Conservation (phyloP, 2,797 vertebrate species). For the Brachyalestes nurse region DNA sequence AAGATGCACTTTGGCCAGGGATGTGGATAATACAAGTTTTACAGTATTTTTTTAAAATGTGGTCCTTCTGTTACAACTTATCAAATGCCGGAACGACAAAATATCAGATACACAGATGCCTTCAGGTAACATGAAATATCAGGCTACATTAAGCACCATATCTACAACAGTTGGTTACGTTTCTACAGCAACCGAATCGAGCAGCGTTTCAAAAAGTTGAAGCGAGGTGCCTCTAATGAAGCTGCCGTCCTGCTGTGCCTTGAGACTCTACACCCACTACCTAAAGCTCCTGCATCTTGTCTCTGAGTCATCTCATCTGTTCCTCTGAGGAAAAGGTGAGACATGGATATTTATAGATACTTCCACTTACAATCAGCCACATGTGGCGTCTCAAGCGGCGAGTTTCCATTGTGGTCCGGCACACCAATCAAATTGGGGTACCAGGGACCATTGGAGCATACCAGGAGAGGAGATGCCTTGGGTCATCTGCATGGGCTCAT, state of each 20-base stretch:
- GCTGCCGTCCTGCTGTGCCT: slow-evolving; percentile 2
- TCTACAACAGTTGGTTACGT: slow-evolving; percentile 21
- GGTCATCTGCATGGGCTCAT: slow-evolving; percentile 49
- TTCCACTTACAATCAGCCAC: slow-evolving; percentile 32
- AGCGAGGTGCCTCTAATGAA: slow-evolving; percentile 19
- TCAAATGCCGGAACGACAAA: too few relatives aligned
- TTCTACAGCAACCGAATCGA: neutral
- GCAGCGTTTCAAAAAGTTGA: slow-evolving; percentile 5
- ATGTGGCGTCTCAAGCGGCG: neutral
- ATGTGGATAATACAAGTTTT: too few relatives aligned
- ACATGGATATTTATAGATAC: slow-evolving; percentile 36
- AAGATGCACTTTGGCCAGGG: too few relatives aligned
- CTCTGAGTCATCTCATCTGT: slow-evolving; percentile 38
- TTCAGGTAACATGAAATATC: neutral
- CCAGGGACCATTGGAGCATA: slow-evolving; percentile 44
- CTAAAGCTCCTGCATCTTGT: slow-evolving; percentile 13
- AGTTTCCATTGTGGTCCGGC: slow-evolving; percentile 18
- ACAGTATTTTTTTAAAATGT: too few relatives aligned
- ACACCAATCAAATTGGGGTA: slow-evolving; percentile 12
- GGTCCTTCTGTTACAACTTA: too few relatives aligned
- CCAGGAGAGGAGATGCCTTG: slow-evolving; percentile 60
- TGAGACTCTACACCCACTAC: slow-evolving; percentile 21
- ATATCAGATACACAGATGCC: too few relatives aligned
- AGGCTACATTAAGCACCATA: neutral
- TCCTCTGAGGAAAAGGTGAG: slow-evolving; percentile 42